Percentiles rank a stretch among this genome's conserved stretches.
phyloP scores from a whole-genome alignment of 2,888 invertebrate species.

The Magallana nippona region DNA sequence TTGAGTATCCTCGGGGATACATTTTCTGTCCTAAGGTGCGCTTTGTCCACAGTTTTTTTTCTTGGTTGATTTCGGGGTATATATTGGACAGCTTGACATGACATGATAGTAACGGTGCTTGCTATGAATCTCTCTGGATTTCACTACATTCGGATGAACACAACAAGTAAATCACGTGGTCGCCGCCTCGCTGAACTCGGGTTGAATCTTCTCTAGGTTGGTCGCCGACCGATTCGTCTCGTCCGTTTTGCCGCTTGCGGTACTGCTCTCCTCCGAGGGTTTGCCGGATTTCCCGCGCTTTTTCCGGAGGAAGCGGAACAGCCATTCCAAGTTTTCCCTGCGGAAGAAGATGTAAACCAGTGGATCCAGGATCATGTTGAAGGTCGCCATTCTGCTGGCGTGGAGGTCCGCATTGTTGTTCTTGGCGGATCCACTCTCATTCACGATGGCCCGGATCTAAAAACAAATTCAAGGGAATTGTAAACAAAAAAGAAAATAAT shows the following conservation, averaged over 20 bases:
- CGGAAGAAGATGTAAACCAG: slow-evolving; percentile 40
- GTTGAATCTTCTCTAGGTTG: neutral
- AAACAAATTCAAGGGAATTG: neutral
- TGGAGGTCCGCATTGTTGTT: slow-evolving; percentile 39
- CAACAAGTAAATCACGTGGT: too few species aligned
- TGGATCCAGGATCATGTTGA: slow-evolving; percentile 42
- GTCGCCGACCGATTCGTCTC: neutral
- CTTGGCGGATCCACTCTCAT: slow-evolving; percentile 36
- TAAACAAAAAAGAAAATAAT: neutral
- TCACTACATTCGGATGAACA: too few species aligned
- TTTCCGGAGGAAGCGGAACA: slow-evolving; percentile 26
- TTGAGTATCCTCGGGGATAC: too few species aligned
- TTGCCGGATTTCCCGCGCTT: neutral
- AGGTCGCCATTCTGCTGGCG: slow-evolving; percentile 39
- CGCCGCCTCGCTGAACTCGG: neutral
- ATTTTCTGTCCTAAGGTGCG: too few species aligned
- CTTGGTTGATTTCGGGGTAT: too few species aligned
- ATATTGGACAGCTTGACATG: too few species aligned
- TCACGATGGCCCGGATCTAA: slow-evolving; percentile 41
- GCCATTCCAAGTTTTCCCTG: slow-evolving; percentile 29
- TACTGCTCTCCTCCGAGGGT: neutral
- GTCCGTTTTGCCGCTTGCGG: neutral
- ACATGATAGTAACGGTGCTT: too few species aligned
- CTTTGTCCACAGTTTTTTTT: too few species aligned
- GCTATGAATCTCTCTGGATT: too few species aligned